phyloP scores from a whole-genome alignment of 1,140 invertebrate genomes.

The Drosophila trapezifrons region DNA sequence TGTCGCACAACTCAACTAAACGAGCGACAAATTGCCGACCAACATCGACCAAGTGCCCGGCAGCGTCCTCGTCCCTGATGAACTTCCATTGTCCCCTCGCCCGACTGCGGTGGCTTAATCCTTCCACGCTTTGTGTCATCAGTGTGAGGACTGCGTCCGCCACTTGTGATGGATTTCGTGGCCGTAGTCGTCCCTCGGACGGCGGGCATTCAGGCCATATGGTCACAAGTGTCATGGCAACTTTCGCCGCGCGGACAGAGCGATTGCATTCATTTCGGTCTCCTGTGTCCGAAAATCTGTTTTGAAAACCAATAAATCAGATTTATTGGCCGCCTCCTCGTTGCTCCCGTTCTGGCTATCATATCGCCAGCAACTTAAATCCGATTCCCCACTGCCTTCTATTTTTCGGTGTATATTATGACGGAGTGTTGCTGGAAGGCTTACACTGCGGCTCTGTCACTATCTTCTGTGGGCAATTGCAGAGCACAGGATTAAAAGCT shows the following conservation, averaged over 20 bases:
- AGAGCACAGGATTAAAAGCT: constrained; percentile 20
- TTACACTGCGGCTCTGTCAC: constrained; percentile 44
- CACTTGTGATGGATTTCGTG: constrained; percentile 73
- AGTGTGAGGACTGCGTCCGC: constrained; percentile 33
- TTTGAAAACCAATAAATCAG: constrained; percentile 83
- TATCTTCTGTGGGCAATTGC: constrained; percentile 18
- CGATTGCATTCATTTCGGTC: constrained; percentile 44
- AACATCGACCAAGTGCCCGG: constrained; percentile 34
- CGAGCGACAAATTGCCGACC: constrained; percentile 78
- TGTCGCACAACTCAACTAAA: constrained; percentile 80
- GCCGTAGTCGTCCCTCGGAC: constrained; percentile 25
- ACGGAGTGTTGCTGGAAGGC: constrained; percentile 23
- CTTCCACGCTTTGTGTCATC: constrained; percentile 78
- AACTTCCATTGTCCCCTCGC: constrained; percentile 70
- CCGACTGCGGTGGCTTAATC: constrained; percentile 64
- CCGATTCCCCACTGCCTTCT: not conserved
- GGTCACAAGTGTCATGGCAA: constrained; percentile 63
- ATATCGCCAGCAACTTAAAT: constrained; percentile 27
- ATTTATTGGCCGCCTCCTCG: constrained; percentile 65
- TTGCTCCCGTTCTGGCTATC: not conserved
- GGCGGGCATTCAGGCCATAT: constrained; percentile 60
- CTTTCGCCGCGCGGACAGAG: constrained; percentile 7
- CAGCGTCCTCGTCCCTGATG: constrained; percentile 42
- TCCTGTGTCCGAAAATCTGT: constrained; percentile 64
- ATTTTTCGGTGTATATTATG: constrained; percentile 16